Base-by-base conservation (phyloP, 2,888 invertebrate species). In the Heliconius aoede region DNA sequence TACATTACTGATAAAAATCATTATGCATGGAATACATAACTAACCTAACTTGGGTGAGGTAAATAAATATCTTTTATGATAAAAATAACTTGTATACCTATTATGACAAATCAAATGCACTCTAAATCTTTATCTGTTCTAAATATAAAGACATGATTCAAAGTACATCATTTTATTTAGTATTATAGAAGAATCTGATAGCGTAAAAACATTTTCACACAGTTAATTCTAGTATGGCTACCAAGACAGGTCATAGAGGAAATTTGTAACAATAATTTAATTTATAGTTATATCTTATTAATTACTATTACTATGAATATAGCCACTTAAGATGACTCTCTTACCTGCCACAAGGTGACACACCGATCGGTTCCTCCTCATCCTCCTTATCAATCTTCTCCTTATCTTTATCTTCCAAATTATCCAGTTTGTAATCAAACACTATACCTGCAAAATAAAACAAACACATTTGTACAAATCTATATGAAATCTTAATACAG, bases 281-380 rank as follows among this genome's bases (percentile, higher is more conserved):
- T n/a, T n/a, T n/a, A n/a, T n/a, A n/a, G n/a, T n/a, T n/a, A 18
- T 46, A 18, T 46, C 5, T 46, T 46, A 46, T 46, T 46, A 18
- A 36, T 46, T 18, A 15, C 15, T 40, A 46, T 46, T 46, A 46
- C 18, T 18, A 46, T 18, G 46, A 46, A 46, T 55, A 55, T n/a
- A n/a, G 7, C 26, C 26, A 61, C 28, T 13, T 28, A 62, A 30
- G 2, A 61, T 26, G 24, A 26, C 13, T 24, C 24, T 8, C 26
- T 78, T 77, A 97, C 89, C 99, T 96, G 80, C 98, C 99, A 91
- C 99, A 98, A 0, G 98, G 98, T 46, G 98, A 98, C 81, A 97
- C 97, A 65, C 98, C 98, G 61, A 99, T 97, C 0, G 99, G 98
- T 86, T 98, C 97, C 87, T 98, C 97, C 81, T 98, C 98, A 79